Base-by-base conservation (phyloP, 2,888 invertebrate species). In the Cantharis lateralis region DNA sequence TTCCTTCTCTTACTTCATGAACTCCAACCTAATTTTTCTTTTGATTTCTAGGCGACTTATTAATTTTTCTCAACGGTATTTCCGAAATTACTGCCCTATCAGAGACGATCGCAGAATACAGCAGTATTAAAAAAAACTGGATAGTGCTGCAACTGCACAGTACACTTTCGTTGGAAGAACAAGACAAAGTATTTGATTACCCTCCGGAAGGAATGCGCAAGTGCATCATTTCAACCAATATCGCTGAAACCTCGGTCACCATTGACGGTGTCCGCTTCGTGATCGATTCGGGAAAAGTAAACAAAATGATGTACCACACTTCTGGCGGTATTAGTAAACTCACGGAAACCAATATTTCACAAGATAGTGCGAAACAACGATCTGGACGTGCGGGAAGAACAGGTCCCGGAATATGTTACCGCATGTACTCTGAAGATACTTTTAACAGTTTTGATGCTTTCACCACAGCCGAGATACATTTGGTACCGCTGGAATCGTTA, bases 241-340 rank as follows among this genome's bases (percentile, higher is more conserved):
- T 99, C 76, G 98, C 99, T 0, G 99, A 99, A 90, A 99, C 99
- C 0, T 98, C 98, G 0, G 95, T 99, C 3, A 99, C 99, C 0
- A 98, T 99, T 73, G 99, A 99, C 87, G 99, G 99, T 0, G 95
- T 99, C 72, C 91, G 99, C 84, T 99, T 99, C 89, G 99, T 99
- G 0, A 92, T 96, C 0, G 99, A 99, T 88, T 98, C 98, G 2
- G 99, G 99, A 26, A 98, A 88, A 83, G 96, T 95, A 0, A 98
- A 98, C 89, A 96, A 98, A 89, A 98, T 99, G 97, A 96, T 95
- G 84, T 99, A 96, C 86, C 97, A 98, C 87, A 93, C 96, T 0
- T 92, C 92, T 1, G 94, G 95, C 74, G 97, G 97, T 86, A 96
- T 98, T 91, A 97, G 97, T 85, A 91, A 94, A 62, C 88, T 97